A percentile compares a stretch with the other conserved stretches of the same genome.
Evolutionary conservation across 2,113 vertebrate genomes (phyloP).

Genomic region (Catharus bicknelli): DNA sequence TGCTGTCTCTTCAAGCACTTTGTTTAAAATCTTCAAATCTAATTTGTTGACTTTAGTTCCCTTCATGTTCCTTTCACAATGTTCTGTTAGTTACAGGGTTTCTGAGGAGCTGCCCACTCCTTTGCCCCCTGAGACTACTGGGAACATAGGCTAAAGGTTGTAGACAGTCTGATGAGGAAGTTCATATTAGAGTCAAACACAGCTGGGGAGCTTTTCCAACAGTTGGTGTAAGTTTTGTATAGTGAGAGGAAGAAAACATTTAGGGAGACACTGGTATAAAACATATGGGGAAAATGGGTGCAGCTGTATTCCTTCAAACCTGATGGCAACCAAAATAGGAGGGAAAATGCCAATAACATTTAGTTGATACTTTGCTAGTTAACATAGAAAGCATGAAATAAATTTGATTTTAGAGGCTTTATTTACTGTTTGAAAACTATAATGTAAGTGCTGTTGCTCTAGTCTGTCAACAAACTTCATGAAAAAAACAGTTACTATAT

Average conservation of each 20-base stretch:
- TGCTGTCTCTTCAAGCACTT: not conserved
- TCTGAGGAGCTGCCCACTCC: conserved; percentile 16
- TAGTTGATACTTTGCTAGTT: not conserved
- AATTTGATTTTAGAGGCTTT: not conserved
- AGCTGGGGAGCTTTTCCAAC: not conserved
- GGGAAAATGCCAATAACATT: not conserved
- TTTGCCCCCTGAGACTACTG: conserved; percentile 30
- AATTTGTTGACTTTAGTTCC: not conserved
- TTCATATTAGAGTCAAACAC: conserved; percentile 12
- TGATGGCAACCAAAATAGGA: not conserved
- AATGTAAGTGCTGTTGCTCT: not conserved
- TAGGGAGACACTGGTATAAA: not conserved
- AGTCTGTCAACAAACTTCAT: not conserved
- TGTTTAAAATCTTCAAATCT: not conserved
- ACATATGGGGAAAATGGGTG: not conserved
- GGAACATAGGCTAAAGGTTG: conserved; percentile 38
- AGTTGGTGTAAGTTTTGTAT: not conserved
- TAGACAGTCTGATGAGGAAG: conserved; percentile 31
- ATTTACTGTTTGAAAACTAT: not conserved
- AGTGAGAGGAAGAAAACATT: not conserved
- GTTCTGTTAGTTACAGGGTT: not conserved
- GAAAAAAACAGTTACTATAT: not conserved
- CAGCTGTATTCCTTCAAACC: conserved; percentile 47
- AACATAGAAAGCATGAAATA: not conserved
- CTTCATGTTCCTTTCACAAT: conserved; percentile 6